Percentiles rank a stretch among this genome's conserved stretches.
phyloP scores from a whole-genome alignment of 2,113 vertebrate genomes.

The Miniopterus natalensis region DNA sequence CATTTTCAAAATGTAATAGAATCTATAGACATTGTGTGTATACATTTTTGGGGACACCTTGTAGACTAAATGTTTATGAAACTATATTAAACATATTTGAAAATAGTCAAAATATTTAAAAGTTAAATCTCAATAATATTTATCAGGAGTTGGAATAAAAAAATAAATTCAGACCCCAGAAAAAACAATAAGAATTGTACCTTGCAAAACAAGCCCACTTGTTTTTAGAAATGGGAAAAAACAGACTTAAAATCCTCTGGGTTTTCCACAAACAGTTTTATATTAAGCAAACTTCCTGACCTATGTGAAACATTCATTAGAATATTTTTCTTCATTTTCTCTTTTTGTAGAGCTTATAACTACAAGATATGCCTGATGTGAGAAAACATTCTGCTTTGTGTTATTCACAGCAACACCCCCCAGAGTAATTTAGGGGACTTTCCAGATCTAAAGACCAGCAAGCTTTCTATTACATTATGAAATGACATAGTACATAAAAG shows the following conservation, averaged over 20 bases:
- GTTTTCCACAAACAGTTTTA: background rate
- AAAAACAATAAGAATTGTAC: background rate
- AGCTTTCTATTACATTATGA: background rate
- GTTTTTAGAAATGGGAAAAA: background rate
- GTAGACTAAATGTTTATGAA: background rate
- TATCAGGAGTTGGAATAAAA: background rate
- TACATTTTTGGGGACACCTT: too few species aligned
- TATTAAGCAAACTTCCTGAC: background rate
- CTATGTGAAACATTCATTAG: background rate
- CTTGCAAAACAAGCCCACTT: slow-evolving; percentile 9
- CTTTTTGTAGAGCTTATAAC: background rate
- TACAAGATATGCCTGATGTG: background rate
- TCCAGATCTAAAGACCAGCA: background rate
- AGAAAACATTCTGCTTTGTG: background rate
- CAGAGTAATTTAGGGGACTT: background rate
- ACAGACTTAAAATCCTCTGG: background rate
- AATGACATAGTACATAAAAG: background rate
- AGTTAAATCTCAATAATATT: background rate
- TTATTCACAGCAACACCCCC: background rate
- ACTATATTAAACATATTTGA: background rate
- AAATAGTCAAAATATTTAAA: background rate
- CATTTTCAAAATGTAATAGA: too few species aligned
- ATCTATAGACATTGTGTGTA: too few species aligned
- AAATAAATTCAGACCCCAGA: background rate
- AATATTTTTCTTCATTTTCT: slow-evolving; percentile 41